phyloP scores from a whole-genome alignment of 2,888 invertebrate species.

The Pyrocoelia pectoralis region DNA sequence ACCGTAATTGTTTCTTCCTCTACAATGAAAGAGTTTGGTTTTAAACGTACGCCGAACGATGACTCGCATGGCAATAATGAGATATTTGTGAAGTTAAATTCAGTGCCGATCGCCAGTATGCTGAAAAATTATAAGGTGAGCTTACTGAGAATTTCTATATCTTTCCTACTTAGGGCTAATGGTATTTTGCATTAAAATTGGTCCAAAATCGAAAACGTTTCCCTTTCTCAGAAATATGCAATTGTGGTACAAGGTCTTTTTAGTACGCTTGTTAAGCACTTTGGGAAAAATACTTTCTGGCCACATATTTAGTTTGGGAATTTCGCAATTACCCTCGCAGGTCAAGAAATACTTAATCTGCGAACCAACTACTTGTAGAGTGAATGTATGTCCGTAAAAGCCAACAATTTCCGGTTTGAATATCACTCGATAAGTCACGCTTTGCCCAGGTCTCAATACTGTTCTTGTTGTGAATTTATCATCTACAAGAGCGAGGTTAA shows the following conservation, averaged over 20 bases:
- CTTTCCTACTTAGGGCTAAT: conserved; percentile 6
- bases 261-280: conserved; percentile 40
- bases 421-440: conserved; percentile 37
- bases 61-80: conserved; percentile 64
- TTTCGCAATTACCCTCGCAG: conserved; percentile 51
- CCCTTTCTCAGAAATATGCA: conserved; percentile 47
- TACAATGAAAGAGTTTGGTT: conserved; percentile 60
- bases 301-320: conserved; percentile 51
- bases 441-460: conserved; percentile 43
- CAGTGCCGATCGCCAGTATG: conserved; percentile 61
- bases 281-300: conserved; percentile 49
- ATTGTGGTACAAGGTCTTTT: conserved; percentile 39
- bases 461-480: conserved; percentile 33
- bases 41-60: conserved; percentile 60
- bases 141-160: too few relatives aligned
- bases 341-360: conserved; percentile 42
- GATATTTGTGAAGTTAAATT: conserved; percentile 64
- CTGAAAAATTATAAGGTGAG: conserved; percentile 57
- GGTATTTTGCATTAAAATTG: conserved; percentile 4
- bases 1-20: conserved; percentile 51
- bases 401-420: conserved; percentile 50
- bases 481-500: not conserved
- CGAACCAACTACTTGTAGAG: conserved; percentile 49
- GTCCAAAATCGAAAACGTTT: conserved; percentile 53
- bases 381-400: conserved; percentile 46